Evolutionary conservation across 2,888 invertebrate species (phyloP), one percentile per base, ranked within the genome.

Genomic region (Erebia ligea): DNA sequence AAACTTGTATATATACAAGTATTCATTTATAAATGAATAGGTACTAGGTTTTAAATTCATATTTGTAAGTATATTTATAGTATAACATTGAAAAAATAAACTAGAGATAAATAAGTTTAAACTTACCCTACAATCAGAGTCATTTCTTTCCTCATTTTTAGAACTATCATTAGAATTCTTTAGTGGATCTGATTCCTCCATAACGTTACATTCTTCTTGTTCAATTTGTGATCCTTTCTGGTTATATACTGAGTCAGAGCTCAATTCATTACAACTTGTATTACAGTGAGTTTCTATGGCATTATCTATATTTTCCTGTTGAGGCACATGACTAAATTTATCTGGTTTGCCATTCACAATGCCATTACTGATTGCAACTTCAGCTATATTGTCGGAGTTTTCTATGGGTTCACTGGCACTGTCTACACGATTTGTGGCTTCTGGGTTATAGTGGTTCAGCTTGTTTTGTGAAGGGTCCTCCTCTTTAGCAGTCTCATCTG

Each of bases 231-330:
- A 75, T 73, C 79, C 61, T n/a, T 15, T 13, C 45, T 48, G 34
- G 50, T 48, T 80, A 42, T 77, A 76, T 64, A 74, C 69, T 61
- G 81, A 79, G n/a, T 82, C 81, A 61, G 78, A 63, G 73, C 76
- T 79, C 48, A 81, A 83, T 65, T 83, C 83, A 80, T 83, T 82
- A 73, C 82, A 81, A 74, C 82, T 85, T 77, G 83, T 82, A 50
- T 72, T 77, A 77, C 79, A 79, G 54, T 82, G 75, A 74, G 79
- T 81, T 69, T 80, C 79, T 70, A 76, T 57, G n/a, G 66, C 67
- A 72, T 71, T 66, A 70, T 70, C 74, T 76, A 76, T 79, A 71
- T 77, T 76, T 76, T 80, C 79, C 70, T 78, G 68, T 67, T 76
- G 72, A 73, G 76, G 34, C 57, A 73, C 74, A 21, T 73, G 25